Base-by-base conservation (phyloP, 2,888 invertebrate genomes). In the Pyrgus malvae region DNA sequence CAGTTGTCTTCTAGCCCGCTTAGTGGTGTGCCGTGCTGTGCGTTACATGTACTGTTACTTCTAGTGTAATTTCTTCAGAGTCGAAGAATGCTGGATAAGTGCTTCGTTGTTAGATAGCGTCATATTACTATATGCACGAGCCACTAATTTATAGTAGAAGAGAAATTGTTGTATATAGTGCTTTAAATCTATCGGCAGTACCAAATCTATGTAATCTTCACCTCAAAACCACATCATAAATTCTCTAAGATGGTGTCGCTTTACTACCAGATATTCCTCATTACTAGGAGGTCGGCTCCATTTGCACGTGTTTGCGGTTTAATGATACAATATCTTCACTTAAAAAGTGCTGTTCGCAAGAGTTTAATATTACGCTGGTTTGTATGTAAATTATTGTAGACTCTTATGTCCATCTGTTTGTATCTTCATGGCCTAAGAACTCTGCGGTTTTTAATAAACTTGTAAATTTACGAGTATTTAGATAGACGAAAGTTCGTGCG, bases 401-500 rank as follows among this genome's bases (percentile, higher is more conserved):
- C 51, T 57, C 56, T 45, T 37, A 35, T 11, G 21, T 23, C 27
- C 17, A 35, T 35, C 25, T 31, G 40, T 56, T 55, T 59, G 48
- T 58, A 58, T 38, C 37, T n/a, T 35, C 35, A 55, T 56, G 63
- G 64, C 63, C 63, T 63, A 64, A 61, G 55, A 42, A 35, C n/a
- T 35, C 23, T 7, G 25, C 40, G 35, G 50, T 41, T 59, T 57
- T 66, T 61, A 63, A 21, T 53, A 62, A 60, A 59, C 59, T 58
- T 69, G 65, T 63, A 57, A 23, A 21, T 12, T 53, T 58, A 55
- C 55, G 66, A 68, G 62, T 68, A 63, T 51, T 64, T 63, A 57
- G 55, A 63, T 63, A 65, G 65, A 71, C 72, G 75, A 55, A 74
- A 72, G 74, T 79, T 73, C 74, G 69, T 67, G 69, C 3, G 72